phyloP scores from a whole-genome alignment of 2,113 vertebrate genomes.

The Xiphophorus hellerii region DNA sequence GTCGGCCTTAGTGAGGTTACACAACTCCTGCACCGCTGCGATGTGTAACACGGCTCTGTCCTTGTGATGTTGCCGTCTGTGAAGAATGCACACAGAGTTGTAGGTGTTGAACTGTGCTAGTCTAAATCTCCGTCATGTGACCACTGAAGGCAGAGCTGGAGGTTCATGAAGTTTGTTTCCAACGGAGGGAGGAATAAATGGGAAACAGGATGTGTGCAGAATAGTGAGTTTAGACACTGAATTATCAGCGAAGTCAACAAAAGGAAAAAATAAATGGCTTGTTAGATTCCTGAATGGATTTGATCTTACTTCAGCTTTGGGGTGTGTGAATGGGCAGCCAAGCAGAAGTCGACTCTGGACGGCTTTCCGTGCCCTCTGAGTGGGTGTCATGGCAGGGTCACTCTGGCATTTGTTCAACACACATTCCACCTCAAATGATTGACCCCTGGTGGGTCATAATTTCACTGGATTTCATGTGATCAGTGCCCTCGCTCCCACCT shows the following conservation, averaged over 20 bases:
- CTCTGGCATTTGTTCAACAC: slow-evolving; percentile 52
- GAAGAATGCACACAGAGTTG: slow-evolving; percentile 10
- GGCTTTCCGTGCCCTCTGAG: slow-evolving; percentile 12
- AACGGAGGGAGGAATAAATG: slow-evolving; percentile 24
- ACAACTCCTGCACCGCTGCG: neutral
- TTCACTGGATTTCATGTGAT: slow-evolving; percentile 37
- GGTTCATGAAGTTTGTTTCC: slow-evolving; percentile 38
- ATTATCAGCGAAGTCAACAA: neutral
- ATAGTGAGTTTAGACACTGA: neutral
- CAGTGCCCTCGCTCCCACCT: slow-evolving; percentile 20
- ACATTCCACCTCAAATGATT: slow-evolving; percentile 63
- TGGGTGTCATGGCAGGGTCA: slow-evolving; percentile 43
- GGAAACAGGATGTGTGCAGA: slow-evolving; percentile 3
- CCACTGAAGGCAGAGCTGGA: slow-evolving; percentile 45
- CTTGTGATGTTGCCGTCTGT: slow-evolving; percentile 32
- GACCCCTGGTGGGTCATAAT: slow-evolving; percentile 41
- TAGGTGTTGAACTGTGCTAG: slow-evolving; percentile 35
- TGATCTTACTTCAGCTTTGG: neutral
- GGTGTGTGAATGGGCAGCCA: slow-evolving; percentile 8
- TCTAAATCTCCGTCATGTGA: slow-evolving; percentile 63
- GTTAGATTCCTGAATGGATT: neutral
- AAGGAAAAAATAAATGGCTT: neutral
- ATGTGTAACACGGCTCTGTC: slow-evolving; percentile 3
- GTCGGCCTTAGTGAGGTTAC: slow-evolving; percentile 4
- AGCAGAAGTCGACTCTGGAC: slow-evolving; percentile 52